Conservation (phyloP, 2,113 vertebrate species). For the Colius striatus region DNA sequence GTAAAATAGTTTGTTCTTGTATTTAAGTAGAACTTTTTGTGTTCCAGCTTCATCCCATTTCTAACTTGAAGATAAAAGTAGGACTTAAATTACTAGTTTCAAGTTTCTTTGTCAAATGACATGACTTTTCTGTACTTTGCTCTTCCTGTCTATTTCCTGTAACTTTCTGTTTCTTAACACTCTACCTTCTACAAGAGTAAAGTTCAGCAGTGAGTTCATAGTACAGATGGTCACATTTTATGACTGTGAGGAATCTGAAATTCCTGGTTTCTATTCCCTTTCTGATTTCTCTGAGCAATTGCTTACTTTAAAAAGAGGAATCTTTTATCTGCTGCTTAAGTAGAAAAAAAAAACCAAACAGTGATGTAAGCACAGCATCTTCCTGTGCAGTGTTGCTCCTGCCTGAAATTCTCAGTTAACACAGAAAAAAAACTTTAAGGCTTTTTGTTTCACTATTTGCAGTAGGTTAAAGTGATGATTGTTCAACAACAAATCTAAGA, state of each 20-base stretch:
- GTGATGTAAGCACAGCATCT: background rate
- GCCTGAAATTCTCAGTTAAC: background rate
- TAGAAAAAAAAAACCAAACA: background rate
- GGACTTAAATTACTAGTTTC: background rate
- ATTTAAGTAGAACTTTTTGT: too few species aligned
- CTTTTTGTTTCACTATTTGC: background rate
- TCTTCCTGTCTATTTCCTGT: background rate
- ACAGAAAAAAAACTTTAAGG: background rate
- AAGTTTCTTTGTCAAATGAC: background rate
- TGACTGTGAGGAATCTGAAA: background rate
- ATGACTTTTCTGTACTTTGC: background rate
- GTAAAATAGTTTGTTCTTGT: too few species aligned
- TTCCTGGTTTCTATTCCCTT: background rate
- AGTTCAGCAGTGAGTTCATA: background rate
- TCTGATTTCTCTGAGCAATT: background rate
- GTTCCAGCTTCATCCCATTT: too few species aligned
- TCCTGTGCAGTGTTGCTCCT: background rate
- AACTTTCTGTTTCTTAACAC: background rate
- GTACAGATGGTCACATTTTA: background rate
- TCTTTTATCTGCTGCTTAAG: background rate
- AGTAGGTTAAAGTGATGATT: background rate
- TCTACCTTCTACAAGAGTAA: background rate
- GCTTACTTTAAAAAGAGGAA: background rate
- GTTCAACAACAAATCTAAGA: background rate
- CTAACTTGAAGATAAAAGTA: background rate